phyloP scores from a whole-genome alignment of 2,113 vertebrate genomes.

The Agapornis roseicollis region DNA sequence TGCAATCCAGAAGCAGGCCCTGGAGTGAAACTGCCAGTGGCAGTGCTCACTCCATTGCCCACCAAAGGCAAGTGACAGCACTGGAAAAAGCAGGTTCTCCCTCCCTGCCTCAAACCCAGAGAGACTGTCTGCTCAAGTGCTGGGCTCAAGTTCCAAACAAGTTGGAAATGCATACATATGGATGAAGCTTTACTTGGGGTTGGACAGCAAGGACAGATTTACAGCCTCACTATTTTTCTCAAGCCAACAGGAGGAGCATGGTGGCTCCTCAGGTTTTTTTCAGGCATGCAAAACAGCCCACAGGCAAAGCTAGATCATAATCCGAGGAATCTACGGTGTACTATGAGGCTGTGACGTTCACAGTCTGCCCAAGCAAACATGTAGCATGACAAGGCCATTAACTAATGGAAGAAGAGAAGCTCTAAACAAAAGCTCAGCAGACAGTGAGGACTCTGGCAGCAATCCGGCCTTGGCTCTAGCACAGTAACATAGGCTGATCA shows the following conservation, averaged over 20 bases:
- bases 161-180: background rate
- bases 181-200: background rate
- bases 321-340: background rate
- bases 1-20: background rate
- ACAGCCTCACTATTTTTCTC: background rate
- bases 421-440: constrained; percentile 29
- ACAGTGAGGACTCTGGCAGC: background rate
- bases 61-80: background rate
- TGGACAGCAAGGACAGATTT: background rate
- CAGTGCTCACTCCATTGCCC: background rate
- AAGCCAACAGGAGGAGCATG: background rate
- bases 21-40: background rate
- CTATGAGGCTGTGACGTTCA: background rate
- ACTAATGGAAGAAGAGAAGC: constrained; percentile 1
- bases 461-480: background rate
- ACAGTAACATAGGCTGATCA: background rate
- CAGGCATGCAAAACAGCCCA: background rate
- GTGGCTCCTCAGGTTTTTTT: background rate
- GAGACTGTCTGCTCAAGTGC: background rate
- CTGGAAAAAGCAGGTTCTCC: background rate
- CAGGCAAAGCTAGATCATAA: background rate
- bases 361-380: background rate
- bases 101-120: background rate
- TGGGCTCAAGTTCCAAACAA: background rate
- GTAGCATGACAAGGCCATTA: background rate